Conservation (phyloP, 2,888 invertebrate species). For the Standfussiana lucernea region DNA sequence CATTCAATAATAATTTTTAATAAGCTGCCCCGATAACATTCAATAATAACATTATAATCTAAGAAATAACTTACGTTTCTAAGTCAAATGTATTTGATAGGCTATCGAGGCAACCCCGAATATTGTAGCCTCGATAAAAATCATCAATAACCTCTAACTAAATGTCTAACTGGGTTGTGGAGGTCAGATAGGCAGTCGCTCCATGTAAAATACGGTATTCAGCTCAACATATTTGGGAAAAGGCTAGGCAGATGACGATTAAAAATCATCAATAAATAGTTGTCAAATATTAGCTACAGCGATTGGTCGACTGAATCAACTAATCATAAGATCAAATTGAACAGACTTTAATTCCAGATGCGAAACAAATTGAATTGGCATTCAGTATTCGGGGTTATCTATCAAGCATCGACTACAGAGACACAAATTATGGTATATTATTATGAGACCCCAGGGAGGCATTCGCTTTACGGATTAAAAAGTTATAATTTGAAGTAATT, state of each 20-base stretch:
- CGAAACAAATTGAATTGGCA: background rate
- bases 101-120: no score
- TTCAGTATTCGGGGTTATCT: background rate
- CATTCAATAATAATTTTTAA: background rate
- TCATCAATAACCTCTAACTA: no score
- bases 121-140: background rate
- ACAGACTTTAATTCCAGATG: background rate
- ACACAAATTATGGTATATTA: background rate
- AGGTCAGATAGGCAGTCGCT: no score
- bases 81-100: background rate
- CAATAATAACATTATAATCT: background rate
- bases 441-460: background rate
- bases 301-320: background rate
- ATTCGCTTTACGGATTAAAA: background rate
- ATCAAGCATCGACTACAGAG: background rate
- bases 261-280: background rate
- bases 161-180: no score
- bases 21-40: background rate
- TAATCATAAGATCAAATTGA: background rate
- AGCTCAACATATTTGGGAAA: no score
- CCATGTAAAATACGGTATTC: no score
- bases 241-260: no score
- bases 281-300: background rate
- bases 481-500: slow-evolving; percentile 28
- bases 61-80: background rate